Conservation (phyloP, 2,113 vertebrate species). For the Oreochromis spilurus region DNA sequence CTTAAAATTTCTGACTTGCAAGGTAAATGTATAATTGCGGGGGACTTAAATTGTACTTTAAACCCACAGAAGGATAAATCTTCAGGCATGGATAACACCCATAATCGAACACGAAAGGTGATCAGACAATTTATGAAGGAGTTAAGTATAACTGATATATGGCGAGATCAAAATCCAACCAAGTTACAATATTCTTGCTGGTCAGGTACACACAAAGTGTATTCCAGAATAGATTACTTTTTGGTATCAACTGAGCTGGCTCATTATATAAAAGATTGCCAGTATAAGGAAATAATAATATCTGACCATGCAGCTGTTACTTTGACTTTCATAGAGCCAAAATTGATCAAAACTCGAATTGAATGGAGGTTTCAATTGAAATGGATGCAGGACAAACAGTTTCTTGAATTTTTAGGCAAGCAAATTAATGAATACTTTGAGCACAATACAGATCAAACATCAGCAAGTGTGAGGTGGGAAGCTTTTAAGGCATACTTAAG, state of each 20-base stretch:
- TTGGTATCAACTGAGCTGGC: background rate
- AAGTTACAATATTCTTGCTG: background rate
- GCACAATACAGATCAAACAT: background rate
- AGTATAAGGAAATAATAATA: background rate
- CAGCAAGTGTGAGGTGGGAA: background rate
- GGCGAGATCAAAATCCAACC: background rate
- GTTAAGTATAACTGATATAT: rapidly evolving
- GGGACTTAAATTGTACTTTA: background rate
- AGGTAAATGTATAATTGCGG: too few species aligned
- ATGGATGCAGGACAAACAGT: background rate
- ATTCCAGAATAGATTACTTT: background rate
- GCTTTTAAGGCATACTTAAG: too few species aligned
- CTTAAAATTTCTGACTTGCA: too few species aligned
- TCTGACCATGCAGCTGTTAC: background rate
- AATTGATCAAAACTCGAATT: rapidly evolving
- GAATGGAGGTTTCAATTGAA: background rate
- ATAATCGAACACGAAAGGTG: background rate
- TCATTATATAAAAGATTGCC: background rate
- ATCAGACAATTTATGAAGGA: background rate
- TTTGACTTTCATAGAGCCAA: background rate
- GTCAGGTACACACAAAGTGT: background rate
- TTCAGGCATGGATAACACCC: rapidly evolving
- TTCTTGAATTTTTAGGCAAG: background rate
- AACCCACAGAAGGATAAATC: rapidly evolving
- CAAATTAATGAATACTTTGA: background rate